These are phyloP conservation scores for Leguminivora glycinivorella DNA, from an alignment of 1,140 invertebrate genomes.

Conservation along the genomic window DNA sequence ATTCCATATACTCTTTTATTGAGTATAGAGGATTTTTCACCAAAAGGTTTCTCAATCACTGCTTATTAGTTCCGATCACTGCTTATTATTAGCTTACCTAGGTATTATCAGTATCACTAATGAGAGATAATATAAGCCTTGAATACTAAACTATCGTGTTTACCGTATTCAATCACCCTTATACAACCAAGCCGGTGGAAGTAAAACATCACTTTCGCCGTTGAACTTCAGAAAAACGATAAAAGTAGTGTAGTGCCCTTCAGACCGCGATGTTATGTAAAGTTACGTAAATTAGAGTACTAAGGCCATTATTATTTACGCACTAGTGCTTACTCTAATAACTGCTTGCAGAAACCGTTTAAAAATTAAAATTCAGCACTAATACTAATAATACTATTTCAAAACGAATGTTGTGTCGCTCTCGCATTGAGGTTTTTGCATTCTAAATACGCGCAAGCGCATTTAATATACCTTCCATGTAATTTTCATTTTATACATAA, in stretches of 20 bases:
- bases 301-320: not conserved
- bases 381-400: too few species aligned
- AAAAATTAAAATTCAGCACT: too few species aligned
- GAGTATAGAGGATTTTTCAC: too few species aligned
- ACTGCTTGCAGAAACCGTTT: not conserved
- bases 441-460: too few species aligned
- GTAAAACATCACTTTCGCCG: not conserved
- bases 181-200: not conserved
- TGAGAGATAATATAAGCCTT: not conserved
- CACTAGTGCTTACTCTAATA: not conserved
- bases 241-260: not conserved
- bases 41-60: too few species aligned
- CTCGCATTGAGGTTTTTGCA: too few species aligned
- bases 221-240: slow-evolving; percentile 1
- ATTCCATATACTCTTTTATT: too few species aligned
- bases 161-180: not conserved
- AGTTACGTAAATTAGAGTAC: slow-evolving; percentile 2
- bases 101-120: not conserved
- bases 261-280: not conserved
- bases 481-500: too few species aligned
- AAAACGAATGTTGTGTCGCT: too few species aligned
- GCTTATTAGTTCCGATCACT: too few species aligned
- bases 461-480: too few species aligned
- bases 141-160: not conserved
- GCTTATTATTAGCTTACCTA: too few species aligned